Evolutionary conservation across 1,140 invertebrate species (phyloP).

Genomic region (Ooceraea biroi): DNA sequence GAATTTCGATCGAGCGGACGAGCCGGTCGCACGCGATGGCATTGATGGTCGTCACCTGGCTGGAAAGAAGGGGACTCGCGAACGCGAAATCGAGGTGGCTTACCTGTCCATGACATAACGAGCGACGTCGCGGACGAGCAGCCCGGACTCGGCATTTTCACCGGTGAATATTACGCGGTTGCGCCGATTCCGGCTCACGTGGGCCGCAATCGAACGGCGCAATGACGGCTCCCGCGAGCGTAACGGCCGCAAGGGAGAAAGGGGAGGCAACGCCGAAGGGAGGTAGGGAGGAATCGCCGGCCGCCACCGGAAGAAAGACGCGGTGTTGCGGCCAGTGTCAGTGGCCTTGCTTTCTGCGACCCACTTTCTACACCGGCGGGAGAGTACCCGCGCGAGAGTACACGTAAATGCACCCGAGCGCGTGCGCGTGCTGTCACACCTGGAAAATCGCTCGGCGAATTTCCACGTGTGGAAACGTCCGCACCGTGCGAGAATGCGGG

Average conservation of each 20-base stretch:
- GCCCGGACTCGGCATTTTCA: constrained; percentile 63
- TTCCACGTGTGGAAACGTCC: too few relatives aligned
- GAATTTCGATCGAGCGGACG: constrained; percentile 7
- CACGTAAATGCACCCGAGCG: constrained; percentile 24
- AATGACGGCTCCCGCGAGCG: constrained; percentile 67
- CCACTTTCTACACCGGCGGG: constrained; percentile 82
- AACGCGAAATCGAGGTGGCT: constrained; percentile 53
- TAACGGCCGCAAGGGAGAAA: constrained; percentile 49
- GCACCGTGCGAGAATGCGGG: too few relatives aligned
- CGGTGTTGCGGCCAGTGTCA: constrained; percentile 82
- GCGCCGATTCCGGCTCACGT: constrained; percentile 45
- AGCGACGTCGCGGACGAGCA: constrained; percentile 53
- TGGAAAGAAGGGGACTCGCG: constrained; percentile 25
- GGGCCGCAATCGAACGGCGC: constrained; percentile 60
- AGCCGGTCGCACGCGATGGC: constrained; percentile 18
- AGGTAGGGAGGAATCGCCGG: constrained; percentile 69
- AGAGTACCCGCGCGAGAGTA: constrained; percentile 28
- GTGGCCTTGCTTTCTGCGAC: constrained; percentile 87
- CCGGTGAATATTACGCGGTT: constrained; percentile 67
- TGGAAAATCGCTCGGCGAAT: neutral
- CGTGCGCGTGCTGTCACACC: neutral
- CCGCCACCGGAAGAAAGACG: constrained; percentile 74
- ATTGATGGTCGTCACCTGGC: constrained; percentile 19
- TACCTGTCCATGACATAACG: constrained; percentile 74
- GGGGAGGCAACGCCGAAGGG: constrained; percentile 55